Conservation (phyloP, 2,888 invertebrate genomes). For the Microplitis deprimator region DNA sequence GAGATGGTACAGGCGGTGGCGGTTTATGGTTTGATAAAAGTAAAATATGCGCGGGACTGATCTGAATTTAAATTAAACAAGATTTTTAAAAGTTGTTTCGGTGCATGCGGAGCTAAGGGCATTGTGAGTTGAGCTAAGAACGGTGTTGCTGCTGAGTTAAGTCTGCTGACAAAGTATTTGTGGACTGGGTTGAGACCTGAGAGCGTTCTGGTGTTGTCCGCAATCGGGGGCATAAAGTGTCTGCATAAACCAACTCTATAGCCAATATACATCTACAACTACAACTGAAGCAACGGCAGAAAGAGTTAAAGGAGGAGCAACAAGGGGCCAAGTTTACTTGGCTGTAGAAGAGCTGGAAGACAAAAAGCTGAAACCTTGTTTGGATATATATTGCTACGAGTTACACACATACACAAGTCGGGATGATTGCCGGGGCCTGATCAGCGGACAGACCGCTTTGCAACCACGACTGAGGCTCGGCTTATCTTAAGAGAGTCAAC, state of each 20-base stretch:
- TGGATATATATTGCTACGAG: neutral
- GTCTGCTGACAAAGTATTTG: neutral
- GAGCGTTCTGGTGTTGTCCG: constrained; percentile 71
- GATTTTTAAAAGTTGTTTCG: constrained; percentile 60
- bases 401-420: constrained; percentile 14
- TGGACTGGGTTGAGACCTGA: constrained; percentile 60
- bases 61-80: constrained; percentile 67
- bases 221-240: constrained; percentile 72
- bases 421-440: constrained; percentile 8
- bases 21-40: neutral
- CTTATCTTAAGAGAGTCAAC: constrained; percentile 62
- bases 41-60: constrained; percentile 48
- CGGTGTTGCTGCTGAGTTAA: no score
- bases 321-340: constrained; percentile 1
- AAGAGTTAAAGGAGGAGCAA: constrained; percentile 6
- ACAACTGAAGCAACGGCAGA: no score
- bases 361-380: constrained; percentile 1
- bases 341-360: no score
- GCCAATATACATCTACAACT: no score
- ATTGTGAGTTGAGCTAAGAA: constrained; percentile 56
- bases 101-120: no score
- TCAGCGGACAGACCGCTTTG: constrained; percentile 46
- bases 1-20: neutral
- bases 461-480: constrained; percentile 45
- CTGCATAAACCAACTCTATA: constrained; percentile 62